Evolutionary conservation across 2,113 vertebrate species (phyloP).

Genomic region (Tupaia tana): DNA sequence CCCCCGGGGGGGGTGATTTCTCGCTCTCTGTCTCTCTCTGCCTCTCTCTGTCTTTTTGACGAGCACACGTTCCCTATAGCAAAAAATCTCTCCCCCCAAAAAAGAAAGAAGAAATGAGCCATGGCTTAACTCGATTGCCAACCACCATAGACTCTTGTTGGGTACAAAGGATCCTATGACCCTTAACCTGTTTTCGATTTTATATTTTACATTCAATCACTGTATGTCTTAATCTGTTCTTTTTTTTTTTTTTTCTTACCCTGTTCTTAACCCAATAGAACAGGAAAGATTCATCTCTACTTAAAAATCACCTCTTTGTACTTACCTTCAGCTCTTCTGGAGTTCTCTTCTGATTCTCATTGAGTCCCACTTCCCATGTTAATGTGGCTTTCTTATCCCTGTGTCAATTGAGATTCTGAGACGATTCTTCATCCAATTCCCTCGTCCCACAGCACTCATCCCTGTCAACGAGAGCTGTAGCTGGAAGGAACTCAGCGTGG

Average conservation of each 20-base stretch:
- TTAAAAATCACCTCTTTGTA: neutral
- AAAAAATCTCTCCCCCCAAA: too few relatives aligned
- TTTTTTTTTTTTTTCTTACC: neutral
- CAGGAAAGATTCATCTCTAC: neutral
- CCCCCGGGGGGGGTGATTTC: too few relatives aligned
- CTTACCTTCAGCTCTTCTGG: neutral
- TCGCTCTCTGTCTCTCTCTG: too few relatives aligned
- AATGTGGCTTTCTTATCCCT: neutral
- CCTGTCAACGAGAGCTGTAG: neutral
- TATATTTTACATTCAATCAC: too few relatives aligned
- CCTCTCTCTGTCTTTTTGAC: too few relatives aligned
- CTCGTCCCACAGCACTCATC: neutral
- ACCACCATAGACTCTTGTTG: neutral
- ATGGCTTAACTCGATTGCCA: slow-evolving; percentile 25
- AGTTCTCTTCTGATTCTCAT: neutral
- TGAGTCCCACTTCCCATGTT: neutral
- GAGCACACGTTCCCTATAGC: too few relatives aligned
- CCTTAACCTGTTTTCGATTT: neutral
- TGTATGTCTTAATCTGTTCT: too few relatives aligned
- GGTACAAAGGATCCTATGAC: neutral
- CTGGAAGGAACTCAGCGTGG: neutral
- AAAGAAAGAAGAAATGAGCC: neutral
- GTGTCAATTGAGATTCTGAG: neutral
- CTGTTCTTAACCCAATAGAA: slow-evolving; percentile 17
- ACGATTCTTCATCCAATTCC: slow-evolving; percentile 44